A percentile compares a stretch with the other conserved stretches of the same genome.
Evolutionary conservation across 1,140 invertebrate genomes (phyloP).

Genomic region (Apis laboriosa): DNA sequence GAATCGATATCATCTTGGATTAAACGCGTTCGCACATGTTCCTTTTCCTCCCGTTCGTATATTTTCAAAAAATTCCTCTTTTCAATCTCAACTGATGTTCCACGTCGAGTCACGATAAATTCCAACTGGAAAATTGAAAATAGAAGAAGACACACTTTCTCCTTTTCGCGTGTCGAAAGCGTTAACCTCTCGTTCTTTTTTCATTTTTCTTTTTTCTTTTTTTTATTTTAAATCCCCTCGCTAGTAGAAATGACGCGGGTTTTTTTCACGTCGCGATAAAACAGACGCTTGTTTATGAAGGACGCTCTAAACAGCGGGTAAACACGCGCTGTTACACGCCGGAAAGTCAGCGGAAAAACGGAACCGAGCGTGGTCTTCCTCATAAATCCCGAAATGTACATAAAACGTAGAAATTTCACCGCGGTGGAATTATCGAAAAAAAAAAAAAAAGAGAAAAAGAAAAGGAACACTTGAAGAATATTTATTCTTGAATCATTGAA

Average conservation of each 20-base stretch:
- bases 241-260: background rate
- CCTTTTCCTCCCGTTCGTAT: no score
- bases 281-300: background rate
- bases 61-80: no score
- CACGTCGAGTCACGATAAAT: no score
- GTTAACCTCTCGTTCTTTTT: no score
- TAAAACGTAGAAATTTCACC: constrained; percentile 1
- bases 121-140: no score
- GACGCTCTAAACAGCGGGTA: constrained; percentile 5
- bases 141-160: no score
- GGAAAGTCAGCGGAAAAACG: constrained; percentile 10
- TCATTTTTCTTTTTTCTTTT: background rate
- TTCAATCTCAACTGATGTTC: no score
- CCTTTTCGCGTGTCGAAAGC: no score
- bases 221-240: background rate
- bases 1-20: no score
- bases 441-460: background rate
- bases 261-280: background rate
- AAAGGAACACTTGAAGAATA: background rate
- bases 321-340: constrained; percentile 1
- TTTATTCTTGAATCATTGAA: no score
- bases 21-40: no score
- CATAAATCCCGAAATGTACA: background rate
- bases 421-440: background rate
- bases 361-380: background rate